Evolutionary conservation across 2,797 vertebrate species (phyloP).

Genomic region (Anguilla marmorata): DNA sequence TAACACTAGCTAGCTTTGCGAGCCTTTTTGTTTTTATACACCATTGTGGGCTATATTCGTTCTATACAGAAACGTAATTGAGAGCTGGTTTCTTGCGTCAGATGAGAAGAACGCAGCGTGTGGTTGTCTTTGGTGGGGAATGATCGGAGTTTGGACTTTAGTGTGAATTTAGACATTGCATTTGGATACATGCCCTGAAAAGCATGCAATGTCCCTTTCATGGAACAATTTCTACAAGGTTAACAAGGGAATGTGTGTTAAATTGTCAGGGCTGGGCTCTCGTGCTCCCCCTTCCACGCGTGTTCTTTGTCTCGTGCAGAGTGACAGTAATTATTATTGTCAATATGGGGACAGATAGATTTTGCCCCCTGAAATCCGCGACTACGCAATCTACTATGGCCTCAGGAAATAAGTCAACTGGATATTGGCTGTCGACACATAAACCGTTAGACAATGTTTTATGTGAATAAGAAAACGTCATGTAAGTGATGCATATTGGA

Average conservation of each 20-base stretch:
- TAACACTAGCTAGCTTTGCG: not conserved
- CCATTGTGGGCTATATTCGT: not conserved
- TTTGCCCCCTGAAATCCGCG: not conserved
- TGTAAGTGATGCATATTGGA: not conserved
- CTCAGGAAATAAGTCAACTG: not conserved
- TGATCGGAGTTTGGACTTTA: not conserved
- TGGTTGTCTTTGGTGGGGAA: not conserved
- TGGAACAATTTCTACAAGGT: not conserved
- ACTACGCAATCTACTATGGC: not conserved
- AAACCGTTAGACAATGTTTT: not conserved
- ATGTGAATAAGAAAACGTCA: not conserved
- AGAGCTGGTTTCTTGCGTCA: not conserved
- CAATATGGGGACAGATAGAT: not conserved
- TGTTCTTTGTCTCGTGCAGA: slow-evolving; percentile 30
- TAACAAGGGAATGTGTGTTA: not conserved
- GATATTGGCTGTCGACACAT: not conserved
- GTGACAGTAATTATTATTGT: slow-evolving; percentile 25
- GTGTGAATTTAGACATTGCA: not conserved
- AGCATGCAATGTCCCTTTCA: not conserved
- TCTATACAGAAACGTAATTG: not conserved
- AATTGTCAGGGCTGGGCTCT: not conserved
- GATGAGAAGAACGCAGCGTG: not conserved
- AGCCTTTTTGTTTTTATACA: not conserved
- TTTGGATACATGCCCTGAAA: not conserved
- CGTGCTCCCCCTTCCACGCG: not conserved